Percentiles rank a stretch among this genome's conserved stretches.
Evolutionary conservation across 2,113 vertebrate species (phyloP).

Genomic region (Hyperopisus bebe): DNA sequence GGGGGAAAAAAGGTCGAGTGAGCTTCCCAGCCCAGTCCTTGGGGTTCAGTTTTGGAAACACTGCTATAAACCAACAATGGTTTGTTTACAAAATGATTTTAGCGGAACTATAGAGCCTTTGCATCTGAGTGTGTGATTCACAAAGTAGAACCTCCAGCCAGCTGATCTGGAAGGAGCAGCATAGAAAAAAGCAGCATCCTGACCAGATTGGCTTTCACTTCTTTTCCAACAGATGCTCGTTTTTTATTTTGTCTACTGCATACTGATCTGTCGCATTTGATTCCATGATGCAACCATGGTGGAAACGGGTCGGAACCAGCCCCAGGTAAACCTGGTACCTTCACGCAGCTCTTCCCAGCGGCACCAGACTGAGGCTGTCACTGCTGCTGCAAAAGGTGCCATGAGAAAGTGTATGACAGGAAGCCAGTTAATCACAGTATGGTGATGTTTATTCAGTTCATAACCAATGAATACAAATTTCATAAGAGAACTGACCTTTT

Average conservation of each 20-base stretch:
- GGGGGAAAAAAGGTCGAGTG: neutral
- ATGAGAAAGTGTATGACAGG: constrained; percentile 26
- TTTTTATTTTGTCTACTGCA: neutral
- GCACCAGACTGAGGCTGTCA: constrained; percentile 36
- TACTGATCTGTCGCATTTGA: neutral
- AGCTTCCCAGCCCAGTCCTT: neutral
- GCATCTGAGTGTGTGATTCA: neutral
- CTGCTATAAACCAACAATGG: neutral
- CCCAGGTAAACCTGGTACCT: neutral
- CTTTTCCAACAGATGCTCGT: neutral
- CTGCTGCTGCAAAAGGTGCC: constrained; percentile 29
- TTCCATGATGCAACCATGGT: neutral
- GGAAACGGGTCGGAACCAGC: neutral
- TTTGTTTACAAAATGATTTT: neutral
- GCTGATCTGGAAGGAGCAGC: neutral
- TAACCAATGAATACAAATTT: constrained; percentile 47
- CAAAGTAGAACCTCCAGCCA: neutral
- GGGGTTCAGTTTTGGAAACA: neutral
- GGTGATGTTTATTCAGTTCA: constrained; percentile 36
- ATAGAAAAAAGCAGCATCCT: neutral
- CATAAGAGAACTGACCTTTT: constrained; percentile 25
- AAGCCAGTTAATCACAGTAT: constrained; percentile 36
- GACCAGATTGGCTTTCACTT: neutral
- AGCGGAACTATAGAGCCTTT: neutral
- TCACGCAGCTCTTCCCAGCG: constrained; percentile 7